Conservation (phyloP, 2,113 vertebrate genomes). For the Sisor rabdophorus region DNA sequence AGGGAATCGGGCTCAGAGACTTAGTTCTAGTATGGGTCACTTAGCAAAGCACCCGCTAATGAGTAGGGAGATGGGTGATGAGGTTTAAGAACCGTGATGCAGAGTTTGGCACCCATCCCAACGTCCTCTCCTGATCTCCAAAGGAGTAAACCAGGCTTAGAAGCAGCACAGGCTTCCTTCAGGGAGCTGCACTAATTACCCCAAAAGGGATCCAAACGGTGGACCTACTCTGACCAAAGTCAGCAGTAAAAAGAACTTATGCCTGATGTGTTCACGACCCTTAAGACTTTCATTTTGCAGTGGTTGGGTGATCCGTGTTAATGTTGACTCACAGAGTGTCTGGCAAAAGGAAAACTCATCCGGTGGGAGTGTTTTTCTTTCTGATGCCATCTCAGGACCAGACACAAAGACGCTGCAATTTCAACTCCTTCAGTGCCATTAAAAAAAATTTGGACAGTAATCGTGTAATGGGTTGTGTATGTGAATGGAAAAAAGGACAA, state of each 20-base stretch:
- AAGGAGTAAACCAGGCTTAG: conserved; percentile 34
- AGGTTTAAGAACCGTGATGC: conserved; percentile 20
- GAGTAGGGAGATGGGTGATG: conserved; percentile 34
- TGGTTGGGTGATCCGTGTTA: conserved; percentile 16
- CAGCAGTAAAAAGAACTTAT: conserved; percentile 17
- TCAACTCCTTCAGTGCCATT: conserved; percentile 11
- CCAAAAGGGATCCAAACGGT: conserved; percentile 34
- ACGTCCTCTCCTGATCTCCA: conserved; percentile 30
- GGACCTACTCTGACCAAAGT: conserved; percentile 18
- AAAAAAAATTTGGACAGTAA: conserved; percentile 18
- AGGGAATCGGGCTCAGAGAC: not conserved
- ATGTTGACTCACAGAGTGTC: conserved; percentile 21
- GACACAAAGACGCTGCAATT: conserved; percentile 33
- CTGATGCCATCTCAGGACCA: conserved; percentile 30
- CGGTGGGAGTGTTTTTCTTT: conserved; percentile 11
- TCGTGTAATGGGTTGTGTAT: conserved; percentile 18
- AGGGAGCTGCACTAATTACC: conserved; percentile 41
- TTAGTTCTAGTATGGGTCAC: conserved; percentile 13
- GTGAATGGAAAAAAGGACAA: conserved; percentile 39
- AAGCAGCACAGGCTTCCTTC: conserved; percentile 28
- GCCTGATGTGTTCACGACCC: conserved; percentile 25
- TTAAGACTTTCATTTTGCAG: conserved; percentile 21
- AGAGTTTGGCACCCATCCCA: conserved; percentile 37
- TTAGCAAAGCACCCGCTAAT: conserved; percentile 30
- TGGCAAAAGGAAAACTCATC: conserved; percentile 23